Evolutionary conservation across 2,113 vertebrate genomes (phyloP), one percentile per base, ranked within the genome.

Genomic region (Perca fluviatilis): DNA sequence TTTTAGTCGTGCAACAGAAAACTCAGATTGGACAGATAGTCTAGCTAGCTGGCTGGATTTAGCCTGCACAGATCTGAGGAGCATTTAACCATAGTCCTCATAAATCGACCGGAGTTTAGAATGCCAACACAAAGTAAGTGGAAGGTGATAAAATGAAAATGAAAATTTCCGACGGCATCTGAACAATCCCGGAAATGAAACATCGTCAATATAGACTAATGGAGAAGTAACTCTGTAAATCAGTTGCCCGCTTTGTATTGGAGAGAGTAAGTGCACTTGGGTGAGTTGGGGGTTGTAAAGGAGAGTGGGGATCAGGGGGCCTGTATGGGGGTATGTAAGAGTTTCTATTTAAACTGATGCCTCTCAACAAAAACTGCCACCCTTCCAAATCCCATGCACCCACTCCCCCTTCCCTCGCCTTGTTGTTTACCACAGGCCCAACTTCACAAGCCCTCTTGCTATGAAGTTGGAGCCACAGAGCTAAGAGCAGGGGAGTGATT

Each of bases 401-500:
- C 80, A 25, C 56, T 56, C 47, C 83, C 79, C 54, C 75, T 51
- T 30, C 65, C 47, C 61, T 74, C 16, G 70, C 36, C 81, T 57
- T n/a, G 73, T 88, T 91, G 86, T 92, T 88, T 88, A 86, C 84
- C 62, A 56, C 77, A 65, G 74, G 67, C 83, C 89, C 79, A 69
- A 84, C 88, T 89, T 92, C 86, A 81, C 74, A 74, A 78, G 85
- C 76, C 53, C 57, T 74, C 86, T 82, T 81, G 79, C 84, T 91
- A 86, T 86, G 88, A 89, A 91, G 90, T 86, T 85, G 82, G 87
- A 91, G 87, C 88, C 86, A 84, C 77, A 54, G 89, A 86, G 82
- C 87, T 89, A 93, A 92, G 88, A 92, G 92, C 74, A 77, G 84
- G 85, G 89, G 92, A 90, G 93, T 92, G 94, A 94, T 95, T 95